Evolutionary conservation across 92 coral and sea anemone species (phyloP).

Genomic region (Epizoanthus illoricatus): DNA sequence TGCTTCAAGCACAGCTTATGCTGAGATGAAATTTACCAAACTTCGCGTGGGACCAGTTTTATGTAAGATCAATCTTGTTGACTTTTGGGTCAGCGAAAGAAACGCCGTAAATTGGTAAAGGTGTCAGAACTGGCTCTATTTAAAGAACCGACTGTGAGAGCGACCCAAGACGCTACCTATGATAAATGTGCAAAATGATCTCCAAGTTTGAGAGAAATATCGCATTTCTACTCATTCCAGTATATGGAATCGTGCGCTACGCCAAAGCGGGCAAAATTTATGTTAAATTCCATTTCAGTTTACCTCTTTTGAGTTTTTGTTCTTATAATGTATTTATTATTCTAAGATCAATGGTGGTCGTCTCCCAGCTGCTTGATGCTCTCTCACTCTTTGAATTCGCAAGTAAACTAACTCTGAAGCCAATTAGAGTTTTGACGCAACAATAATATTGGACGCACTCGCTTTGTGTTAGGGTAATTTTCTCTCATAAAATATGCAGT

Average conservation of each 20-base stretch:
- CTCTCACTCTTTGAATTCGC: too few relatives aligned
- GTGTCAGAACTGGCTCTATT: neutral
- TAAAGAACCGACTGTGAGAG: neutral
- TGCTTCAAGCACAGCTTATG: neutral
- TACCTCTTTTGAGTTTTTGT: too few relatives aligned
- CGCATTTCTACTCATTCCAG: neutral
- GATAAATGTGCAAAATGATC: neutral
- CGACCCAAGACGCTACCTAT: neutral
- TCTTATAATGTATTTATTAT: too few relatives aligned
- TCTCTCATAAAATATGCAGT: neutral
- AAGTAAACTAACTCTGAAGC: too few relatives aligned
- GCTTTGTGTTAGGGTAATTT: too few relatives aligned
- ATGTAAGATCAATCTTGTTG: constrained; percentile 3
- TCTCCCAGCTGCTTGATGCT: too few relatives aligned
- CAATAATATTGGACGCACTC: too few relatives aligned
- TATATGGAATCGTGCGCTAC: neutral
- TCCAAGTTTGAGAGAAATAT: neutral
- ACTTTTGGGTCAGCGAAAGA: neutral
- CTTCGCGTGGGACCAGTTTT: constrained; percentile 20
- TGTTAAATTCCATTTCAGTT: too few relatives aligned
- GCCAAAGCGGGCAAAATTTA: too few relatives aligned
- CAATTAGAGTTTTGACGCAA: too few relatives aligned
- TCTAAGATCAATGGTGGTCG: too few relatives aligned
- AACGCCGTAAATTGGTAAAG: neutral
- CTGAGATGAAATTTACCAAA: neutral